These are phyloP conservation scores for Ephestia elutella DNA, from an alignment of 1,140 invertebrate species.

Conservation along the genomic window DNA sequence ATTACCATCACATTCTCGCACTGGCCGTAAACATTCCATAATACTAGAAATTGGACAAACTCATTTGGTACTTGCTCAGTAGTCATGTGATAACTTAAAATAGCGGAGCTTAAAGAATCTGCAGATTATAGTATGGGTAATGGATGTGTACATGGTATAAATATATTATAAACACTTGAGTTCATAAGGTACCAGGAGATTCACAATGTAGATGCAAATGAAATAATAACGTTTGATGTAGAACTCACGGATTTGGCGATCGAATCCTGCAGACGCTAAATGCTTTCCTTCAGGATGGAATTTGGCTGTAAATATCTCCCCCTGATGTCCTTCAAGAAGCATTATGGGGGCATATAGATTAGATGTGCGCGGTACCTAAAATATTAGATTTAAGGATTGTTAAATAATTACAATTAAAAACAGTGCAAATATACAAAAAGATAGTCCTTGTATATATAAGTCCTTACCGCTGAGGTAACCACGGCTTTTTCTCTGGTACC, in stretches of 20 bases:
- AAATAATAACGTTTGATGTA: neutral
- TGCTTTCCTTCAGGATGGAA: constrained; percentile 98
- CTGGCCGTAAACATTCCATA: constrained; percentile 99
- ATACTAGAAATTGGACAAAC: constrained; percentile 77
- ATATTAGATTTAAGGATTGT: neutral
- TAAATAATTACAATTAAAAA: no score
- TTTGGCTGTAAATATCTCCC: constrained; percentile 94
- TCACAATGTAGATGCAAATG: no score
- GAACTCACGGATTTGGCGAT: constrained; percentile 94
- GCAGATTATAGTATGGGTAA: no score
- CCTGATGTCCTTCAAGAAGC: constrained; percentile 96
- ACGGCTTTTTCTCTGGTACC: constrained; percentile 81
- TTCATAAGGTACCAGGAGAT: no score
- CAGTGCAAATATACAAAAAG: no score
- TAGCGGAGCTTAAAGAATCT: no score
- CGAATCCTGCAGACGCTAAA: constrained; percentile 96
- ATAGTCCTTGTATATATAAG: neutral
- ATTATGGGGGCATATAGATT: constrained; percentile 95
- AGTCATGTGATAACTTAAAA: no score
- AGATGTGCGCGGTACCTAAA: constrained; percentile 86
- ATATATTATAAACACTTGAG: no score
- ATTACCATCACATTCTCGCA: constrained; percentile 97
- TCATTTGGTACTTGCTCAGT: no score
- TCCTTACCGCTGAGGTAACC: constrained; percentile 73
- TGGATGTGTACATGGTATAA: no score